Percentiles rank a stretch among this genome's conserved stretches.
Conservation (phyloP, 2,113 vertebrate species). For the Bucco capensis region DNA sequence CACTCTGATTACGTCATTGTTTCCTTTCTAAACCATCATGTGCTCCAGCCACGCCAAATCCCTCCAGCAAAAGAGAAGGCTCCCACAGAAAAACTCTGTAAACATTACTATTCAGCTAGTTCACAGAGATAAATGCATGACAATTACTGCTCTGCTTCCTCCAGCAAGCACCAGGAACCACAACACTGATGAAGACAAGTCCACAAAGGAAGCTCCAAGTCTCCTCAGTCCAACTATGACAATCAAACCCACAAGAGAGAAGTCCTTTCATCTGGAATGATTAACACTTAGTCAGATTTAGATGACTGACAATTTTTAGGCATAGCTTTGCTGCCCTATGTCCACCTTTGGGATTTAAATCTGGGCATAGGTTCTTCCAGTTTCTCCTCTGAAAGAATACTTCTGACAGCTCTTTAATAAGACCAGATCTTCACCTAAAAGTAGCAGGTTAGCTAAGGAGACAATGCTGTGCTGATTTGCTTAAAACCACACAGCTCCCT, state of each 20-base stretch:
- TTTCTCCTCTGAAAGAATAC: background rate
- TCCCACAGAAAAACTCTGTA: background rate
- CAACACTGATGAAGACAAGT: background rate
- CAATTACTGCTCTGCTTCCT: background rate
- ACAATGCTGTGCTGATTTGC: background rate
- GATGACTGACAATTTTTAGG: background rate
- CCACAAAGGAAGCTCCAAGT: background rate
- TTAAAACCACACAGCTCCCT: background rate
- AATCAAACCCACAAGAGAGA: background rate
- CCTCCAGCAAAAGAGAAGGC: background rate
- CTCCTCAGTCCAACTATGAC: background rate
- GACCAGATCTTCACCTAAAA: background rate
- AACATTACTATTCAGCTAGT: background rate
- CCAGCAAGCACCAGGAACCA: background rate
- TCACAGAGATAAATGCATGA: background rate
- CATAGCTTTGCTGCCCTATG: background rate
- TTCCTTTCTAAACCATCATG: constrained; percentile 41
- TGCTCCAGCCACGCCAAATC: constrained; percentile 41
- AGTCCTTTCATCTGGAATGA: background rate
- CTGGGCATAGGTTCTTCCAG: background rate
- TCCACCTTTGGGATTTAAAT: background rate
- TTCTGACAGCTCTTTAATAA: background rate
- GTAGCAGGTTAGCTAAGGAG: background rate
- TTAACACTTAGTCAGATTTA: background rate
- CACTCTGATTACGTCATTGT: constrained; percentile 28